phyloP scores from a whole-genome alignment of 2,797 vertebrate species.

The Chaunax sp. region DNA sequence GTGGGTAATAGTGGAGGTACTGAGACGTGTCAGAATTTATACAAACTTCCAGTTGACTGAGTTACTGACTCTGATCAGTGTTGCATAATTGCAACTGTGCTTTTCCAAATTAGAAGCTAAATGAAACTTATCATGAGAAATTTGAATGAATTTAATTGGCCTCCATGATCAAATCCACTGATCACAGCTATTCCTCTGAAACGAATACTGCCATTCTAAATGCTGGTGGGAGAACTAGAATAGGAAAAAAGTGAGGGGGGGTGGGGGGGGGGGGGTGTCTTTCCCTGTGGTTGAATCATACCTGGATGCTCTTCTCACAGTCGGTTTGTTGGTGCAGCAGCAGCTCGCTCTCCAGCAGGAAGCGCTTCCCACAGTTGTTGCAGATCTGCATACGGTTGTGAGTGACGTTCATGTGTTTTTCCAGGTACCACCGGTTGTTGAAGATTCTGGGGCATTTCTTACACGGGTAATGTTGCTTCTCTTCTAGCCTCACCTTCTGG shows the following conservation, averaged over 20 bases:
- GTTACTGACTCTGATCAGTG: slow-evolving; percentile 18
- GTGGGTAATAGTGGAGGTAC: slow-evolving; percentile 30
- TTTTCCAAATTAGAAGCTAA: slow-evolving; percentile 2
- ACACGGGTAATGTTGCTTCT: slow-evolving; percentile 94
- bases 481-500: slow-evolving; percentile 95
- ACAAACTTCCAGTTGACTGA: slow-evolving; percentile 21
- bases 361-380: slow-evolving; percentile 95
- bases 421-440: slow-evolving; percentile 99
- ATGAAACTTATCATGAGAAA: background rate
- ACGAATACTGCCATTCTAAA: background rate
- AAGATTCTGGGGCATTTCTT: slow-evolving; percentile 97
- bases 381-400: slow-evolving; percentile 99
- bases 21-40: slow-evolving; percentile 46
- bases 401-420: slow-evolving; percentile 98
- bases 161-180: too few species aligned
- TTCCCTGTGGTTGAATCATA: slow-evolving; percentile 49
- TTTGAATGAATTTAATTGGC: too few species aligned
- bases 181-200: too few species aligned
- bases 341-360: slow-evolving; percentile 95
- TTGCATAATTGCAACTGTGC: slow-evolving; percentile 6
- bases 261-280: background rate
- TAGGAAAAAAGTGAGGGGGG: too few species aligned
- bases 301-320: slow-evolving; percentile 99
- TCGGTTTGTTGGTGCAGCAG: slow-evolving; percentile 96
- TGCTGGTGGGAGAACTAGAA: background rate